A percentile compares a stretch with the other conserved stretches of the same genome.
These are phyloP conservation scores for Datnioides undecimradiatus DNA, from an alignment of 2,113 vertebrate genomes.

Conservation along the genomic window DNA sequence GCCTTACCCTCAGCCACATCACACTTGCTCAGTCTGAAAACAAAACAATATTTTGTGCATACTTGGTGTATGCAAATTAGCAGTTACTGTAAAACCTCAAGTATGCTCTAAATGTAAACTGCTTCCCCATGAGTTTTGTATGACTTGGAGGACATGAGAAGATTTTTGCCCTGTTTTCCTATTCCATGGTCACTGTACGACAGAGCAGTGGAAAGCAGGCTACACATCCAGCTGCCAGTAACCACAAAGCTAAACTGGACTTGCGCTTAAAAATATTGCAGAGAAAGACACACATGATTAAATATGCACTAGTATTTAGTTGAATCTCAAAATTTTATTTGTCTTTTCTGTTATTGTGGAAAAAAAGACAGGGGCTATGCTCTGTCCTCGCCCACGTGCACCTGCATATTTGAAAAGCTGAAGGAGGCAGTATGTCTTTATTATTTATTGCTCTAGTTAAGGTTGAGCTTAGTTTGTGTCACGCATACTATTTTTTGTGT, in stretches of 20 bases:
- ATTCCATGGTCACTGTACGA: slow-evolving; percentile 24
- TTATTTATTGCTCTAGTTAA: neutral
- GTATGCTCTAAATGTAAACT: slow-evolving; percentile 65
- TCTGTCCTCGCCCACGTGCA: neutral
- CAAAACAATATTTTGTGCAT: slow-evolving; percentile 63
- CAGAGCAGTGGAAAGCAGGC: slow-evolving; percentile 9
- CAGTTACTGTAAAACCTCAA: slow-evolving; percentile 76
- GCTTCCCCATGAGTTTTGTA: slow-evolving; percentile 17
- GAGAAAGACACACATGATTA: slow-evolving; percentile 11
- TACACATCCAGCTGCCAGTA: slow-evolving; percentile 12
- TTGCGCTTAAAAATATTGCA: neutral
- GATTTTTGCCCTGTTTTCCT: neutral
- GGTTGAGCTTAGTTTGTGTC: neutral
- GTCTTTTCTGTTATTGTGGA: neutral
- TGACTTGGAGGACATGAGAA: slow-evolving; percentile 10
- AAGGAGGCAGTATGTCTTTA: neutral
- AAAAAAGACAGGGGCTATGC: neutral
- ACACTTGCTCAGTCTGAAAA: slow-evolving; percentile 12
- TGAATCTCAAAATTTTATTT: slow-evolving; percentile 3
- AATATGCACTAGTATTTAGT: neutral
- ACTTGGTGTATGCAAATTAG: slow-evolving; percentile 67
- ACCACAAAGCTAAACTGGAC: slow-evolving; percentile 37
- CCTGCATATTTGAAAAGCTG: neutral
- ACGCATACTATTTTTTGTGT: slow-evolving; percentile 1
- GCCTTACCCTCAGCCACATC: slow-evolving; percentile 27